Evolutionary conservation across 2,888 invertebrate species (phyloP).

Genomic region (Cheilosia soror): DNA sequence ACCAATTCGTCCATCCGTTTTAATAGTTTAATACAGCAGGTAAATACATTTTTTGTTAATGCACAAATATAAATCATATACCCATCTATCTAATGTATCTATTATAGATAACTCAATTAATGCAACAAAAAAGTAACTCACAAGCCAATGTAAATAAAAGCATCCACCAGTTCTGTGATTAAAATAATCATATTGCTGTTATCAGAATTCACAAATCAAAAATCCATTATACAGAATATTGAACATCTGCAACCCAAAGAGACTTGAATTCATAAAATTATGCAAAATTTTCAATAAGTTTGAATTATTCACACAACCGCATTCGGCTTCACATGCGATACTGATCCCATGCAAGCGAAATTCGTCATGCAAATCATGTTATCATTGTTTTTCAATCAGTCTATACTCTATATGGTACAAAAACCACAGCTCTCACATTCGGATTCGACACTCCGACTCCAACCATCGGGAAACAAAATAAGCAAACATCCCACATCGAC

Average conservation of each 20-base stretch:
- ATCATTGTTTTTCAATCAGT: slow-evolving; percentile 62
- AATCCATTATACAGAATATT: slow-evolving; percentile 23
- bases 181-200: not conserved
- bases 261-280: slow-evolving; percentile 1
- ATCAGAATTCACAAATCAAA: slow-evolving; percentile 17
- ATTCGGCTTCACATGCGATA: slow-evolving; percentile 2
- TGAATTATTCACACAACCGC: slow-evolving; percentile 32
- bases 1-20: too few relatives aligned
- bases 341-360: slow-evolving; percentile 8
- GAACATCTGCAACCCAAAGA: slow-evolving; percentile 17
- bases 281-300: slow-evolving; percentile 34
- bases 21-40: too few relatives aligned
- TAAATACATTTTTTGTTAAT: too few relatives aligned
- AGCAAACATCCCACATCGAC: not conserved
- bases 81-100: too few relatives aligned
- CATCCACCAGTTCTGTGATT: slow-evolving; percentile 1
- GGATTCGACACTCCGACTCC: slow-evolving; percentile 1
- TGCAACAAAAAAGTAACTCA: not conserved
- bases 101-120: too few relatives aligned
- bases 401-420: slow-evolving; percentile 12
- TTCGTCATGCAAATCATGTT: slow-evolving; percentile 44
- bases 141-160: not conserved
- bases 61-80: too few relatives aligned
- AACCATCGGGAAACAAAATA: slow-evolving; percentile 4
- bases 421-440: slow-evolving; percentile 18